Evolutionary conservation across 2,113 vertebrate genomes (phyloP), one percentile per base, ranked within the genome.

Genomic region (Cottus gobio): DNA sequence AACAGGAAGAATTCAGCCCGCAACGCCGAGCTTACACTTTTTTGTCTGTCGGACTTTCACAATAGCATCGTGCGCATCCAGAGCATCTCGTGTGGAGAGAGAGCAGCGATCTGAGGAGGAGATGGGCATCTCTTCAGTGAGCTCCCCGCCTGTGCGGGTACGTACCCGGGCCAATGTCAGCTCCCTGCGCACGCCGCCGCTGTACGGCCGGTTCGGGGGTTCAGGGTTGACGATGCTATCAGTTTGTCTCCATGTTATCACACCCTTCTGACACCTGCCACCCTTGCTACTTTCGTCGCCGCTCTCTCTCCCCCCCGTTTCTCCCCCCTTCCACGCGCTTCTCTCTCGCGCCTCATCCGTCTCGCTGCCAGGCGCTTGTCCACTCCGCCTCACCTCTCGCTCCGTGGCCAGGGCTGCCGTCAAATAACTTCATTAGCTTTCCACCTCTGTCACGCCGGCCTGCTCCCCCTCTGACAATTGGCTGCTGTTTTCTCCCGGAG

Each of bases 381-480:
- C 90, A 85, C 87, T 93, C 69, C 73, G 79, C 90, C 92, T 95
- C 93, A 94, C 93, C 93, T 94, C 92, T 93, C 90, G 91, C 92
- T 94, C 92, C 70, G 75, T 84, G 91, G 91, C 91, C 90, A 85
- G 90, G 89, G 90, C 92, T 91, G 91, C 93, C 93, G 92, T 94
- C 93, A 94, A 93, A 93, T 93, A 94, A 94, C 94, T 95, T 95
- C 94, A 95, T 95, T 95, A 95, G 93, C 94, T 93, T 93, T 93
- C 92, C 93, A 94, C 93, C 94, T 94, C 93, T 94, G 94, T 95
- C 93, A 95, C 82, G 85, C 85, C 71, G 70, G 90, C 85, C 91
- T 92, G 94, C 91, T 94, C 91, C 84, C 90, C 90, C 87, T 90
- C 88, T 94, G 92, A 94, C 90, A 93, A 94, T 90, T 90, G 92